phyloP scores from a whole-genome alignment of 2,113 vertebrate species.

The Synchiropus splendidus region DNA sequence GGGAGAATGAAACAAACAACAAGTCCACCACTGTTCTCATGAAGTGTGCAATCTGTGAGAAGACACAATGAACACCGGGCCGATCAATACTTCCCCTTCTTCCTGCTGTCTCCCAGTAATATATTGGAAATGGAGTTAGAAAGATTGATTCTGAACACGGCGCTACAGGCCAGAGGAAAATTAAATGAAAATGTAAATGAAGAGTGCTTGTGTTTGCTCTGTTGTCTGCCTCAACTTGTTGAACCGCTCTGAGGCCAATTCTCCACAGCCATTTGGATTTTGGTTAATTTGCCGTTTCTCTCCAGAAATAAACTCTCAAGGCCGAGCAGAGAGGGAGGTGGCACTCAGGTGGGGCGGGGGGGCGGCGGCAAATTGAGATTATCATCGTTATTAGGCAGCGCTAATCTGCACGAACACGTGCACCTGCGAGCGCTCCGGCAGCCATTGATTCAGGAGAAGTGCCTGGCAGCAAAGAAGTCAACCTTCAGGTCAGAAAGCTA shows the following conservation, averaged over 20 bases:
- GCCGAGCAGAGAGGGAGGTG: conserved; percentile 1
- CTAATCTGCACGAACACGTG: conserved; percentile 21
- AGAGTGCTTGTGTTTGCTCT: conserved; percentile 35
- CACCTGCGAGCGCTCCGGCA: conserved; percentile 15
- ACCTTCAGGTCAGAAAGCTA: conserved; percentile 45
- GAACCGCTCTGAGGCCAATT: conserved; percentile 37
- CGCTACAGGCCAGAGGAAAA: conserved; percentile 63
- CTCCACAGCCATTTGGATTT: conserved; percentile 42
- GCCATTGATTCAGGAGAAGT: conserved; percentile 35
- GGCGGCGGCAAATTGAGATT: conserved; percentile 15
- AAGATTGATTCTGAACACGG: conserved; percentile 66
- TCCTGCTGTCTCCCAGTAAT: conserved; percentile 63
- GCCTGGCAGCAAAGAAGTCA: conserved; percentile 42
- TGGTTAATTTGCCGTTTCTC: conserved; percentile 54
- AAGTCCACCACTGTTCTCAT: conserved; percentile 56
- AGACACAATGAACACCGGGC: conserved; percentile 62
- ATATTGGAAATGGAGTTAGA: conserved; percentile 73
- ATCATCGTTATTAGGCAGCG: conserved; percentile 27
- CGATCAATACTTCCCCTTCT: conserved; percentile 66
- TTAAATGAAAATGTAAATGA: conserved; percentile 75
- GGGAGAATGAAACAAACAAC: conserved; percentile 52
- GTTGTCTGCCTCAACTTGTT: conserved; percentile 49
- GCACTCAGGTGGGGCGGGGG: background rate
- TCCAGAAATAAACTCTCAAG: conserved; percentile 27
- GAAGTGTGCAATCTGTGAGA: conserved; percentile 58